These are phyloP conservation scores for Mythimna ferrago DNA, from an alignment of 2,888 invertebrate genomes.

Conservation along the genomic window DNA sequence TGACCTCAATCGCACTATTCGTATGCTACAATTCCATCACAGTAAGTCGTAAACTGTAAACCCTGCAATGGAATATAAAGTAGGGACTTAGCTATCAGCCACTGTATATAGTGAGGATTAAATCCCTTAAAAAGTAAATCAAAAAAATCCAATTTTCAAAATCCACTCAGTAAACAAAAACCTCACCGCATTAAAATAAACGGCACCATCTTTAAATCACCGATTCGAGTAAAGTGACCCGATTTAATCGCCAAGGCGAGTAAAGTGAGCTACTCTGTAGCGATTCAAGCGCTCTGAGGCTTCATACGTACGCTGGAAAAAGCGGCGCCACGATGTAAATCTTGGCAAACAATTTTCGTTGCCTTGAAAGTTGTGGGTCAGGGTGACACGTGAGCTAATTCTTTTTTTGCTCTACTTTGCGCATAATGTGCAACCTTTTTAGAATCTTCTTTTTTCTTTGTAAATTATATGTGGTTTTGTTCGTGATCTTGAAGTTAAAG, in stretches of 20 bases:
- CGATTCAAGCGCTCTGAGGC: conserved; percentile 46
- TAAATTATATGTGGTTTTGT: conserved; percentile 16
- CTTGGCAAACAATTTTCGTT: conserved; percentile 70
- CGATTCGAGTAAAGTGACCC: conserved; percentile 58
- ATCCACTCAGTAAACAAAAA: conserved; percentile 19
- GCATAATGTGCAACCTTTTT: conserved; percentile 64
- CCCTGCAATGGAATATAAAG: conserved; percentile 29
- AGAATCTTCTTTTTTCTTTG: conserved; percentile 41
- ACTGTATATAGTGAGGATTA: conserved; percentile 12
- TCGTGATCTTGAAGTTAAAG: conserved; percentile 9
- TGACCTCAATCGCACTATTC: conserved; percentile 22
- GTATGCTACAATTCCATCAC: not conserved
- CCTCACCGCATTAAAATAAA: conserved; percentile 22
- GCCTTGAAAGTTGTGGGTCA: conserved; percentile 80
- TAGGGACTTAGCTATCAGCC: not conserved
- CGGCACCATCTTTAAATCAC: conserved; percentile 44
- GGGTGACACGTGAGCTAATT: conserved; percentile 70
- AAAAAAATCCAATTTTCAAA: conserved; percentile 24
- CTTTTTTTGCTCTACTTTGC: conserved; percentile 63
- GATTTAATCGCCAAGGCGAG: conserved; percentile 55
- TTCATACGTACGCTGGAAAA: conserved; percentile 57
- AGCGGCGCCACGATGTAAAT: conserved; percentile 61
- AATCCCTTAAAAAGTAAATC: conserved; percentile 1
- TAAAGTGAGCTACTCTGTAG: conserved; percentile 58
- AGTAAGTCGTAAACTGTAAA: not conserved